Evolutionary conservation across 2,113 vertebrate species (phyloP).

Genomic region (Hydrolagus affinis): DNA sequence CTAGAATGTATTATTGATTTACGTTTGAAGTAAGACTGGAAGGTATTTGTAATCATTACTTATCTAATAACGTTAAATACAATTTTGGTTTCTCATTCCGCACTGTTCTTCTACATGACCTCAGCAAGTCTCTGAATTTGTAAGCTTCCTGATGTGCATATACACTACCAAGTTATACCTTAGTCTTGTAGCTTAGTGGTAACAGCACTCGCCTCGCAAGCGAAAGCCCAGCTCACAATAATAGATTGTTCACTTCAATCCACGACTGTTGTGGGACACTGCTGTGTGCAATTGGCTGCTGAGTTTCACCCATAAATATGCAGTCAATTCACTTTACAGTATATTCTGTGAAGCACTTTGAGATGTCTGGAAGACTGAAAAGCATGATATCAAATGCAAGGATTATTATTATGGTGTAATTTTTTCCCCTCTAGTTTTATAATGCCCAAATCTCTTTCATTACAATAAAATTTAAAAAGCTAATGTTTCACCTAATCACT

Average conservation of each 20-base stretch:
- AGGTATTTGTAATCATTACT: slow-evolving; percentile 19
- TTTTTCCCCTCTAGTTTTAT: neutral
- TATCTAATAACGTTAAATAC: slow-evolving; percentile 17
- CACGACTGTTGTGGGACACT: no score
- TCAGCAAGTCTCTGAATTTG: neutral
- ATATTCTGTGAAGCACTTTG: no score
- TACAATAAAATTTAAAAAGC: slow-evolving; percentile 1
- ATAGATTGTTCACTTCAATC: no score
- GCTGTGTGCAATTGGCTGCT: no score
- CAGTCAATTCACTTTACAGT: no score
- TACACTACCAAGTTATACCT: neutral
- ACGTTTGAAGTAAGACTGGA: neutral
- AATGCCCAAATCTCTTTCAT: neutral
- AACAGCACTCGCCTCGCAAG: no score
- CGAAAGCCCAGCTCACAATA: no score
- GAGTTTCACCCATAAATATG: no score
- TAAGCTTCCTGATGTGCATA: slow-evolving; percentile 7
- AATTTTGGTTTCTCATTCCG: slow-evolving; percentile 14
- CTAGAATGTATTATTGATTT: slow-evolving; percentile 1
- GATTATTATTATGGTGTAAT: neutral
- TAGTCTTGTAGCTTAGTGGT: neutral
- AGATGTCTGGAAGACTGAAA: no score
- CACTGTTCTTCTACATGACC: slow-evolving; percentile 1
- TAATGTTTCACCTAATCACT: neutral
- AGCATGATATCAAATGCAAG: no score